Conservation (phyloP, 2,113 vertebrate genomes). For the Atractosteus spatula region DNA sequence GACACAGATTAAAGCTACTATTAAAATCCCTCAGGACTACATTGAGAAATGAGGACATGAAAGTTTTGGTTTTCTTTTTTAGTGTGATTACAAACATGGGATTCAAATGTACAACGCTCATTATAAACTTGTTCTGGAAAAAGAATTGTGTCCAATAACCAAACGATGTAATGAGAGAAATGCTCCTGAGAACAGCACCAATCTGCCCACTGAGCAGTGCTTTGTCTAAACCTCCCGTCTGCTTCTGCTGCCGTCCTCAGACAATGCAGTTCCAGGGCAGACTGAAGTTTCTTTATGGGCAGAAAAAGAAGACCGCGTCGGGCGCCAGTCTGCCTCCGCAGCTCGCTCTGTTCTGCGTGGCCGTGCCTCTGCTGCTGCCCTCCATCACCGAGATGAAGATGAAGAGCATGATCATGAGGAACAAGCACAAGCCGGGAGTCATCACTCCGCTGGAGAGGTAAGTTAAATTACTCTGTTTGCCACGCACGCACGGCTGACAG, state of each 20-base stretch:
- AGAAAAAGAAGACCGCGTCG: slow-evolving; percentile 80
- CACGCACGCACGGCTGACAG: background rate
- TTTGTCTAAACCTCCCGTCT: background rate
- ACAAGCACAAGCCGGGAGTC: slow-evolving; percentile 69
- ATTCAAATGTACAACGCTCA: no score
- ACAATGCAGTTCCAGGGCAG: slow-evolving; percentile 96
- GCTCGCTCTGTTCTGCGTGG: slow-evolving; percentile 88
- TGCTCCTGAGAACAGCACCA: no score
- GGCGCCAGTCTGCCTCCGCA: slow-evolving; percentile 73
- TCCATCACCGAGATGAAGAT: slow-evolving; percentile 78
- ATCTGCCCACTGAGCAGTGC: no score
- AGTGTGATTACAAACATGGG: no score
- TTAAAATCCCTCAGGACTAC: no score
- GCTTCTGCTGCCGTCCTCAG: slow-evolving; percentile 47
- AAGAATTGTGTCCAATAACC: no score
- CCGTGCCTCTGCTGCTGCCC: slow-evolving; percentile 81
- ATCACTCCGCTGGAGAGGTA: slow-evolving; percentile 46
- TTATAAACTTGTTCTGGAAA: no score
- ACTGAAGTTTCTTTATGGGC: slow-evolving; percentile 89
- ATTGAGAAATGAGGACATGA: no score
- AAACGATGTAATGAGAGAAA: no score
- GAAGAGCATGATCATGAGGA: slow-evolving; percentile 74
- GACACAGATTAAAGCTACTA: no score
- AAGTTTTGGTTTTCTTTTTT: no score
- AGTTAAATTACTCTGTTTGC: slow-evolving; percentile 40